phyloP scores from a whole-genome alignment of 2,113 vertebrate genomes.

The Heloderma charlesbogerti region DNA sequence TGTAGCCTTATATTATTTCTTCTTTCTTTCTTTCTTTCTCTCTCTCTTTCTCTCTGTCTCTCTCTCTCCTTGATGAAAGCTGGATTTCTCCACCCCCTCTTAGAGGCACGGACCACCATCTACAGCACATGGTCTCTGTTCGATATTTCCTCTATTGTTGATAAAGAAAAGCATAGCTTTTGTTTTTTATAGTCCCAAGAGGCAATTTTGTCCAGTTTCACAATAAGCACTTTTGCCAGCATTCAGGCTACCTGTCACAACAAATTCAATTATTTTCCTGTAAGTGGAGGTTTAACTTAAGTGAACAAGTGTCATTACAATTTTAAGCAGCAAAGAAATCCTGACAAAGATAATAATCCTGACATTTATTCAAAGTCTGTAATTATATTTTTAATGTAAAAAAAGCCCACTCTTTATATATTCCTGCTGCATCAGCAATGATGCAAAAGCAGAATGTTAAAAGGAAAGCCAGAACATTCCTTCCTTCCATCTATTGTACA shows the following conservation, averaged over 20 bases:
- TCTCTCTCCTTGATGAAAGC: conserved; percentile 17
- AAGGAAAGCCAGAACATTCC: background rate
- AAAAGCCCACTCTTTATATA: conserved; percentile 50
- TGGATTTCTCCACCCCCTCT: conserved; percentile 10
- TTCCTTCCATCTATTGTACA: background rate
- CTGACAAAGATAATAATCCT: conserved; percentile 65
- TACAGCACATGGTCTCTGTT: conserved; percentile 64
- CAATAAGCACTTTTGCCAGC: conserved; percentile 33
- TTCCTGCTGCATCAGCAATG: conserved; percentile 42
- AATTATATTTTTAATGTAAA: conserved; percentile 63
- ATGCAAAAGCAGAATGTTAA: conserved; percentile 49
- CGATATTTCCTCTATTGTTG: conserved; percentile 21
- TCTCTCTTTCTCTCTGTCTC: background rate
- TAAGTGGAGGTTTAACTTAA: conserved; percentile 64
- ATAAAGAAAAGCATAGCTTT: background rate
- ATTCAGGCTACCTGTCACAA: conserved; percentile 55
- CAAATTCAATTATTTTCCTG: conserved; percentile 68
- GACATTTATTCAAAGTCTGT: conserved; percentile 62
- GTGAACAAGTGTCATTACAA: conserved; percentile 65
- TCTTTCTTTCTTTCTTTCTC: background rate
- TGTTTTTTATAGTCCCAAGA: conserved; percentile 33
- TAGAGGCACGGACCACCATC: conserved; percentile 72
- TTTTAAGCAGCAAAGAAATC: conserved; percentile 61
- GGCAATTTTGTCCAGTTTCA: conserved; percentile 34
- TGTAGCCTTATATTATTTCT: background rate